Percentiles rank a stretch among this genome's conserved stretches.
phyloP scores from a whole-genome alignment of 2,113 vertebrate species.

The Gymnorhina tibicen region DNA sequence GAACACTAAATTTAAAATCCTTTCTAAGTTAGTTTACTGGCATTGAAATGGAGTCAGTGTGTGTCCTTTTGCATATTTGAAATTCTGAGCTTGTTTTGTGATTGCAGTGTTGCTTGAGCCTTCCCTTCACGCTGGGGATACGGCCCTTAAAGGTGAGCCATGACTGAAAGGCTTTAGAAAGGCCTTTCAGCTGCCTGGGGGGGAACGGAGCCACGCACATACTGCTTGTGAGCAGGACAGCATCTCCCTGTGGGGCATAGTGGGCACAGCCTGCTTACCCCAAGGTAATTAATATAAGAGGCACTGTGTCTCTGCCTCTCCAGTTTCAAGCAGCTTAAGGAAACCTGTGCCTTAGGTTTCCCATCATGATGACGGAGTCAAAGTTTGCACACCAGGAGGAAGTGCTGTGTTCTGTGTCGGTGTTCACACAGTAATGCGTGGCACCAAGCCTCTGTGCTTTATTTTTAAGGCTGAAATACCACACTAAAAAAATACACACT shows the following conservation, averaged over 20 bases:
- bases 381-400: neutral
- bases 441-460: neutral
- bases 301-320: neutral
- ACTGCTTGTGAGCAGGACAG: neutral
- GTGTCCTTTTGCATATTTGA: neutral
- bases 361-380: accelerated
- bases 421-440: accelerated
- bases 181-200: neutral
- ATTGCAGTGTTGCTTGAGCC: neutral
- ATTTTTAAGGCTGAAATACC: neutral
- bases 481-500: neutral
- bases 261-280: neutral
- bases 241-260: neutral
- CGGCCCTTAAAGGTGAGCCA: neutral
- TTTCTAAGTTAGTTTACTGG: neutral
- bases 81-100: neutral
- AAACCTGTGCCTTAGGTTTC: neutral
- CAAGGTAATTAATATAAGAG: accelerated
- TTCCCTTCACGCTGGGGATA: accelerated
- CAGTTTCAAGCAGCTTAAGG: neutral
- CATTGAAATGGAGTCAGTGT: accelerated
- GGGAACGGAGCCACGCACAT: accelerated
- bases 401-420: accelerated
- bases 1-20: neutral
- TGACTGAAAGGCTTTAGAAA: neutral